A percentile compares a stretch with the other conserved stretches of the same genome.
Evolutionary conservation across 2,113 vertebrate genomes (phyloP).

Genomic region (Lagenorhynchus albirostris): DNA sequence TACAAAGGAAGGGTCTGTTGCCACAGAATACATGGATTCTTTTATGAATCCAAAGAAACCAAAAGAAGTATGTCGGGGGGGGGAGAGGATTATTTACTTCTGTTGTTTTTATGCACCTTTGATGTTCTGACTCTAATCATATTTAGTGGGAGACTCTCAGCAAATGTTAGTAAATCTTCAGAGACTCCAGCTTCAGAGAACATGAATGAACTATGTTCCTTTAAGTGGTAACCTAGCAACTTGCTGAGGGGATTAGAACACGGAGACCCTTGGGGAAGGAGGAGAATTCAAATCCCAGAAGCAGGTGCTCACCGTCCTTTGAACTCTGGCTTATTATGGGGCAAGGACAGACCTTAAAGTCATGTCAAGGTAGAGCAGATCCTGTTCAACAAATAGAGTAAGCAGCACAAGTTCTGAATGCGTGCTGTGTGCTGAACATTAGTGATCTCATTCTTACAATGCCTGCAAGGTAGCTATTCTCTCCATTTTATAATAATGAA

Average conservation of each 20-base stretch:
- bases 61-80: not conserved
- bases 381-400: not conserved
- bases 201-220: not conserved
- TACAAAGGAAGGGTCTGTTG: not conserved
- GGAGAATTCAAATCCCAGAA: slow-evolving; percentile 53
- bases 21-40: not conserved
- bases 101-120: not conserved
- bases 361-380: not conserved
- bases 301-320: slow-evolving; percentile 28
- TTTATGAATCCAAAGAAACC: not conserved
- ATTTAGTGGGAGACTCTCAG: not conserved
- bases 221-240: slow-evolving; percentile 53
- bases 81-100: not conserved
- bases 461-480: not conserved
- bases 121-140: not conserved
- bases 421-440: not conserved
- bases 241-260: slow-evolving; percentile 33
- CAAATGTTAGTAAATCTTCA: not conserved
- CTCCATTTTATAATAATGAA: not conserved
- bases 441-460: not conserved
- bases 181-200: not conserved
- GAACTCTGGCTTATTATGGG: not conserved
- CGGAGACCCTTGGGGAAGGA: not conserved
- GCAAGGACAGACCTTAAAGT: not conserved
- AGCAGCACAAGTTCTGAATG: not conserved